phyloP scores from a whole-genome alignment of 2,797 vertebrate genomes.

The Lophotriccus pileatus region DNA sequence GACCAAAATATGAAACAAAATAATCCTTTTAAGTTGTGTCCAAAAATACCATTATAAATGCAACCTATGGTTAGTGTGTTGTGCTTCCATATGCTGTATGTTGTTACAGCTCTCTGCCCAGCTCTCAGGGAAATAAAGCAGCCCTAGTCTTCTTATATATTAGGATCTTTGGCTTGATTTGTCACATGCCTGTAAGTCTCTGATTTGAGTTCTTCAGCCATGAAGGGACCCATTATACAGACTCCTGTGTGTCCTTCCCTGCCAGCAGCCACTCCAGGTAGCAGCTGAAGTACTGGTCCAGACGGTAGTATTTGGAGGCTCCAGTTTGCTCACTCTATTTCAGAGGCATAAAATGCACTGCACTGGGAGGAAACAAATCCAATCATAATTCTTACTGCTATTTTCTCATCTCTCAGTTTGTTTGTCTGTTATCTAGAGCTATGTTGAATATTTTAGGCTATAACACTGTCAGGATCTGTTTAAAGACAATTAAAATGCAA shows the following conservation, averaged over 20 bases:
- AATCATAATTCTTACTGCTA: slow-evolving; percentile 5
- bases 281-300: fast-evolving
- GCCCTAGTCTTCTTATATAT: not conserved
- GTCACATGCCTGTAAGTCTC: not conserved
- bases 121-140: not conserved
- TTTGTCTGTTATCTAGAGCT: slow-evolving; percentile 34
- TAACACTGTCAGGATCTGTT: slow-evolving; percentile 24
- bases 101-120: not conserved
- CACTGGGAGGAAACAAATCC: slow-evolving; percentile 2
- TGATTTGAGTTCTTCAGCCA: not conserved
- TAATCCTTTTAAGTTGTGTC: not conserved
- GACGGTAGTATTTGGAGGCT: not conserved
- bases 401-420: slow-evolving; percentile 34
- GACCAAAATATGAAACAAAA: slow-evolving; percentile 47
- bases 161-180: not conserved
- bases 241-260: not conserved
- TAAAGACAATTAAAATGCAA: slow-evolving; percentile 69
- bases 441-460: slow-evolving; percentile 20
- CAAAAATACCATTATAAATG: not conserved
- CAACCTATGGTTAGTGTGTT: not conserved
- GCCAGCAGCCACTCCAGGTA: not conserved
- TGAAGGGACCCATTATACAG: not conserved
- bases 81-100: not conserved
- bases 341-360: slow-evolving; percentile 15
- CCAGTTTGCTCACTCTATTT: not conserved